phyloP scores from a whole-genome alignment of 1,140 invertebrate genomes.

The Leptopilina clavipes region DNA sequence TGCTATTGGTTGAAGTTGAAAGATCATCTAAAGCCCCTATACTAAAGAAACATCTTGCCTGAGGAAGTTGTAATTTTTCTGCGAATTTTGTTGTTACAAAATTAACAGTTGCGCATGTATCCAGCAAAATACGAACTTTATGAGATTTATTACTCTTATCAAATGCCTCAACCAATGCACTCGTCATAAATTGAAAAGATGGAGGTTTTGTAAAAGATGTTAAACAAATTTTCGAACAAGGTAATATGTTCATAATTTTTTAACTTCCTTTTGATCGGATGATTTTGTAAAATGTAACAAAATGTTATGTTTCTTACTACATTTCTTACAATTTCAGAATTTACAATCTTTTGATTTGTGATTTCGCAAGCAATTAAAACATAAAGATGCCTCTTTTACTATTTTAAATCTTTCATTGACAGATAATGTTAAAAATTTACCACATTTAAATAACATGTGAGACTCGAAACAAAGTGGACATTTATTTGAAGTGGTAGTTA shows the following conservation, averaged over 20 bases:
- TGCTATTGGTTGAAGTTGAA: not conserved
- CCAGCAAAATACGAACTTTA: conserved; percentile 15
- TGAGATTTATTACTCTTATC: not conserved
- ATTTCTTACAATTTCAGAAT: conserved; percentile 25
- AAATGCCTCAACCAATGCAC: no score
- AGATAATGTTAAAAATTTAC: conserved; percentile 32
- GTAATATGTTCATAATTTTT: no score
- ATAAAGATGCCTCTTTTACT: conserved; percentile 32
- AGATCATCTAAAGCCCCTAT: not conserved
- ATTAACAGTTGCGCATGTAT: conserved; percentile 31
- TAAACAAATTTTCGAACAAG: no score
- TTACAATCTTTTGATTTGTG: conserved; percentile 34
- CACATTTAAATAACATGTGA: conserved; percentile 38
- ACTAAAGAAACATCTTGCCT: not conserved
- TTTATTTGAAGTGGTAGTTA: no score
- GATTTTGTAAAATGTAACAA: not conserved
- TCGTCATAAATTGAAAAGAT: no score
- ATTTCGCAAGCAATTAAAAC: conserved; percentile 33
- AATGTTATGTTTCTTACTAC: no score
- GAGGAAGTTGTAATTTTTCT: not conserved
- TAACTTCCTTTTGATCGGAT: not conserved
- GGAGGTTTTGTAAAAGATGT: no score
- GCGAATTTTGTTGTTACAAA: conserved; percentile 33
- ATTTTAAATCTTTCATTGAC: not conserved
- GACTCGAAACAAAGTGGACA: conserved; percentile 9